Conservation (phyloP, 2,113 vertebrate species). For the Tauraco erythrolophus region DNA sequence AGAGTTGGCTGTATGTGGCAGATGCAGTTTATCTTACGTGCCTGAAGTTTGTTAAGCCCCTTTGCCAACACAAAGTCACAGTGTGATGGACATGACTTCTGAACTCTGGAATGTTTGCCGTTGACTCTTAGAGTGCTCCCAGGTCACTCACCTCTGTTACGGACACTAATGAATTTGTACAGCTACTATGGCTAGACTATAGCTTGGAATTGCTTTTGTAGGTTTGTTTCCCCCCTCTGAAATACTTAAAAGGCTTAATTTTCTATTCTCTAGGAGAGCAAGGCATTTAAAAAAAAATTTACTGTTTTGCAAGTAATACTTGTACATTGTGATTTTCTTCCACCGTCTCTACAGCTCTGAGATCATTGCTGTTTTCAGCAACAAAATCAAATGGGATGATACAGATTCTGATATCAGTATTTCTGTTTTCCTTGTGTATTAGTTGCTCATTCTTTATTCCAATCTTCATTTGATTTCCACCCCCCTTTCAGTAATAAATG, state of each 20-base stretch:
- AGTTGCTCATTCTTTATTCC: neutral
- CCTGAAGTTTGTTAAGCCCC: neutral
- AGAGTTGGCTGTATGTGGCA: slow-evolving; percentile 15
- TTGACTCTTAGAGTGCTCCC: neutral
- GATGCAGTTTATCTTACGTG: slow-evolving; percentile 24
- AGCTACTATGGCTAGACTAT: slow-evolving; percentile 1
- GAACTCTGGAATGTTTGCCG: slow-evolving; percentile 29
- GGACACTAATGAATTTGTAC: slow-evolving; percentile 27
- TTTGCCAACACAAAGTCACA: neutral
- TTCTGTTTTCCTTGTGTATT: neutral
- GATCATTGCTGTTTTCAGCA: neutral
- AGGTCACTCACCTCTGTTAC: slow-evolving; percentile 46
- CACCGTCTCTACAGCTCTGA: neutral
- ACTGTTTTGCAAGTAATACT: neutral
- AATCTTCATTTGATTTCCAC: neutral
- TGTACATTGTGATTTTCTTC: neutral
- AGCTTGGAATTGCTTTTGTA: neutral
- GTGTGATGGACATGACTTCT: neutral
- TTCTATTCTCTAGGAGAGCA: neutral
- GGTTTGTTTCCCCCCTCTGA: neutral
- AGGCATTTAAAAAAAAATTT: neutral
- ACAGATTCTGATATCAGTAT: neutral
- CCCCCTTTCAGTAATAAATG: neutral
- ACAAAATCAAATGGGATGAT: neutral
- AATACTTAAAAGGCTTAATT: neutral